A percentile compares a stretch with the other conserved stretches of the same genome.
phyloP scores from a whole-genome alignment of 2,888 invertebrate species.

The Timandra comae region DNA sequence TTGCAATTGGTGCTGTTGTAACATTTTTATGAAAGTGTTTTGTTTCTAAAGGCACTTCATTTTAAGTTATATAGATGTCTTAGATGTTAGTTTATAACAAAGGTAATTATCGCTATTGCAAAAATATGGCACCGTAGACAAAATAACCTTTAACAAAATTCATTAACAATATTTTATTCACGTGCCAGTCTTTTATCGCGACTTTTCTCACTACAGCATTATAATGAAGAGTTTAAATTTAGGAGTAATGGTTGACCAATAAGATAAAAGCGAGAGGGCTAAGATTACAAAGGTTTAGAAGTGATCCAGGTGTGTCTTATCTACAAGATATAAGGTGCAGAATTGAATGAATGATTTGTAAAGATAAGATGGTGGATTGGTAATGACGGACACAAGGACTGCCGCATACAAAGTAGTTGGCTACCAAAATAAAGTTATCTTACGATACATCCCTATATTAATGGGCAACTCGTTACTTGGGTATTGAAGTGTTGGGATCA shows the following conservation, averaged over 20 bases:
- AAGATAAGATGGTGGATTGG: constrained; percentile 39
- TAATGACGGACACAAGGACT: constrained; percentile 73
- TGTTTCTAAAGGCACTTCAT: not conserved
- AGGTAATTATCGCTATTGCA: too few species aligned
- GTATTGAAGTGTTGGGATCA: constrained; percentile 71
- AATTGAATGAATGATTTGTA: constrained; percentile 21
- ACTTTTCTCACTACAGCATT: constrained; percentile 71
- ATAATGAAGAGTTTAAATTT: constrained; percentile 77
- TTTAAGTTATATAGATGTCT: too few species aligned
- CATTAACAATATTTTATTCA: constrained; percentile 70
- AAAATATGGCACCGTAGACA: too few species aligned
- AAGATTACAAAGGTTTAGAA: constrained; percentile 35
- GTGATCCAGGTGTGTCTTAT: constrained; percentile 23
- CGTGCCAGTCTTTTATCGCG: constrained; percentile 59
- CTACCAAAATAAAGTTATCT: constrained; percentile 77
- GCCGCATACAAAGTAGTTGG: constrained; percentile 74
- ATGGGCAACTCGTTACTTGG: constrained; percentile 75
- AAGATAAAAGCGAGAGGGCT: constrained; percentile 73
- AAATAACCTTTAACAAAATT: constrained; percentile 67
- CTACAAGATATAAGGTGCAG: constrained; percentile 27
- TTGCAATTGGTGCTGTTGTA: constrained; percentile 9
- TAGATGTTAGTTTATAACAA: too few species aligned
- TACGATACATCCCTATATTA: constrained; percentile 74
- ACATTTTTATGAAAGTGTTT: not conserved
- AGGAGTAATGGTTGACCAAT: constrained; percentile 76